These are phyloP conservation scores for Drosophila mimica DNA, from an alignment of 2,888 invertebrate species.

Conservation along the genomic window DNA sequence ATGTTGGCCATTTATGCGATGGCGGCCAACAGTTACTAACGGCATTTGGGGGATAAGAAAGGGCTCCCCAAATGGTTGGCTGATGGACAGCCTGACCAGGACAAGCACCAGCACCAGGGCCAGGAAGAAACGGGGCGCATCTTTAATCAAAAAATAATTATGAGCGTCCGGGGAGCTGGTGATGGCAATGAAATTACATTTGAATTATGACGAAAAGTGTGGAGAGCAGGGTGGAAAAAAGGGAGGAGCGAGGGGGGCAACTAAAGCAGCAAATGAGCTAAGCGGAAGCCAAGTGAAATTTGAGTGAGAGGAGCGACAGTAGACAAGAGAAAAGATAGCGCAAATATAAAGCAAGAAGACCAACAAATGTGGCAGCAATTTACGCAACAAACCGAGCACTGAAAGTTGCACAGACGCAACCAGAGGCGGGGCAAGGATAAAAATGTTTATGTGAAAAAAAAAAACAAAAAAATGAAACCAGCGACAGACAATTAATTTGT, in stretches of 20 bases:
- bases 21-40: conserved; percentile 32
- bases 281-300: conserved; percentile 73
- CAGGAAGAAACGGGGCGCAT: conserved; percentile 30
- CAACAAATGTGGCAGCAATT: conserved; percentile 55
- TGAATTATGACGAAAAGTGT: conserved; percentile 69
- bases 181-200: conserved; percentile 73
- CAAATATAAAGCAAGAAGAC: conserved; percentile 52
- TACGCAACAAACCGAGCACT: conserved; percentile 70
- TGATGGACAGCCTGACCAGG: conserved; percentile 9
- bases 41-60: conserved; percentile 7
- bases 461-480: conserved; percentile 10
- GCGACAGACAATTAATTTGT: conserved; percentile 77
- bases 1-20: conserved; percentile 27
- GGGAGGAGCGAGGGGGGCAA: background rate
- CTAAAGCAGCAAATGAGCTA: conserved; percentile 71
- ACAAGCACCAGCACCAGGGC: background rate
- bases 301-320: conserved; percentile 40
- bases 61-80: conserved; percentile 38
- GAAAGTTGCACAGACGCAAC: conserved; percentile 61
- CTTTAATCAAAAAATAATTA: conserved; percentile 83
- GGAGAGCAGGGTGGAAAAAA: background rate
- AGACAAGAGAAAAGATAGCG: conserved; percentile 31
- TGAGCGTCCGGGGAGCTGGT: conserved; percentile 68
- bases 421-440: conserved; percentile 35
- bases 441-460: conserved; percentile 63